A percentile compares a stretch with the other conserved stretches of the same genome.
Evolutionary conservation across 1,140 invertebrate species (phyloP).

Genomic region (Pachypeltis micranthus): DNA sequence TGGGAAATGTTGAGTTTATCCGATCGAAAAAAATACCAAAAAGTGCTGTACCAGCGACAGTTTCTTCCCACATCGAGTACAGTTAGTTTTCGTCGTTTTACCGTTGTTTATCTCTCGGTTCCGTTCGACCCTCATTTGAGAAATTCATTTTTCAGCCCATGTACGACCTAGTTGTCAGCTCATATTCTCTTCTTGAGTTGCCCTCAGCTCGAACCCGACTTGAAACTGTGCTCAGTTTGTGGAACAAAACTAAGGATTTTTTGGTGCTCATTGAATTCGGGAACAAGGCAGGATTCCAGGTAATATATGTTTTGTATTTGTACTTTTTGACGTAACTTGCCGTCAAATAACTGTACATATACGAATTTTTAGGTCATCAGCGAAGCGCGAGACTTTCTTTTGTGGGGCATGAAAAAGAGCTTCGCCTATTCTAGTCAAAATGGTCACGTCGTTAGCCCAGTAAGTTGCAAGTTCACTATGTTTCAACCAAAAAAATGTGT

Average conservation of each 20-base stretch:
- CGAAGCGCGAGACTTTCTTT: slow-evolving; percentile 61
- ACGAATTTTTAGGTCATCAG: slow-evolving; percentile 43
- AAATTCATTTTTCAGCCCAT: slow-evolving; percentile 41
- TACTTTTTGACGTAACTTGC: too few species aligned
- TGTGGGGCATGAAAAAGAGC: slow-evolving; percentile 37
- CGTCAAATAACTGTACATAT: too few species aligned
- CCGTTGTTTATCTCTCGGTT: too few species aligned
- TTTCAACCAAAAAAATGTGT: neutral
- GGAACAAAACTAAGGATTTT: slow-evolving; percentile 73
- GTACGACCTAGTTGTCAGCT: slow-evolving; percentile 70
- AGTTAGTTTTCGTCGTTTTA: slow-evolving; percentile 34
- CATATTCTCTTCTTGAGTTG: slow-evolving; percentile 71
- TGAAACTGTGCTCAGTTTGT: slow-evolving; percentile 60
- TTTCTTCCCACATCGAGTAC: slow-evolving; percentile 57
- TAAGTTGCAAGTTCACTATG: slow-evolving; percentile 36
- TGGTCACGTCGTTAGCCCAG: slow-evolving; percentile 59
- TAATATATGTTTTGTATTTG: slow-evolving; percentile 31
- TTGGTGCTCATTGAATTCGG: slow-evolving; percentile 77
- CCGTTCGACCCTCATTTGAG: too few species aligned
- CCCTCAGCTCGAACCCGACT: slow-evolving; percentile 50
- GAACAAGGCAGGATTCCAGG: slow-evolving; percentile 61
- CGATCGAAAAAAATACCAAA: slow-evolving; percentile 45
- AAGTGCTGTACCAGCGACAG: slow-evolving; percentile 57
- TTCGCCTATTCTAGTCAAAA: neutral
- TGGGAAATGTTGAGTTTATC: slow-evolving; percentile 48